Conservation (phyloP, 1,140 invertebrate genomes). For the Lordiphosa stackelbergi region DNA sequence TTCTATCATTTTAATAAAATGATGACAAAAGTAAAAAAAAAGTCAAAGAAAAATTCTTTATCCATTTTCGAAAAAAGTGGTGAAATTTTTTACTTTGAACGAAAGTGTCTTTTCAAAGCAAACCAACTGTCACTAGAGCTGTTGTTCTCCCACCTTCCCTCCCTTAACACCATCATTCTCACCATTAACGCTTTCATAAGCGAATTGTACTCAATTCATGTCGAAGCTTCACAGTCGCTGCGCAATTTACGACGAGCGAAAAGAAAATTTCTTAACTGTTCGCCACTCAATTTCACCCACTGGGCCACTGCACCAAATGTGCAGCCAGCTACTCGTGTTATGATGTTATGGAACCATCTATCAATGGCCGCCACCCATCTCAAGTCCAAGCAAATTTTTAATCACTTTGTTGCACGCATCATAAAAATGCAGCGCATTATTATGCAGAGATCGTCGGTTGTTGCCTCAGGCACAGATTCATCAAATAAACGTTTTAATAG, state of each 20-base stretch:
- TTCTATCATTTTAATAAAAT: too few species aligned
- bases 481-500: too few species aligned
- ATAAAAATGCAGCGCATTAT: slow-evolving; percentile 50
- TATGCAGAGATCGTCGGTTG: slow-evolving; percentile 25
- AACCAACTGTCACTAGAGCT: too few species aligned
- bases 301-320: slow-evolving; percentile 74
- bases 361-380: background rate
- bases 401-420: slow-evolving; percentile 60
- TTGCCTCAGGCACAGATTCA: slow-evolving; percentile 10
- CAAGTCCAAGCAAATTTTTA: slow-evolving; percentile 17
- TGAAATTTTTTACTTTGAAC: too few species aligned
- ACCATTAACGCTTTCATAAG: slow-evolving; percentile 27
- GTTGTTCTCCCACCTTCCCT: too few species aligned
- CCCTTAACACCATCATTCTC: too few species aligned
- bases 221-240: slow-evolving; percentile 53
- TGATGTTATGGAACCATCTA: slow-evolving; percentile 22
- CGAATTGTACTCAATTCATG: slow-evolving; percentile 11
- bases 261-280: slow-evolving; percentile 67
- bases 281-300: slow-evolving; percentile 74
- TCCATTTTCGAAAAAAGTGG: too few species aligned
- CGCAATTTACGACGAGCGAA: slow-evolving; percentile 46
- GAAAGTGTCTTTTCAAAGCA: too few species aligned
- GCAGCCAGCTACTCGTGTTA: slow-evolving; percentile 40
- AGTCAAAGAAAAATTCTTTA: too few species aligned
- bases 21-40: too few species aligned